Conservation (phyloP, 2,797 vertebrate species). For the Otolemur crassicaudatus region DNA sequence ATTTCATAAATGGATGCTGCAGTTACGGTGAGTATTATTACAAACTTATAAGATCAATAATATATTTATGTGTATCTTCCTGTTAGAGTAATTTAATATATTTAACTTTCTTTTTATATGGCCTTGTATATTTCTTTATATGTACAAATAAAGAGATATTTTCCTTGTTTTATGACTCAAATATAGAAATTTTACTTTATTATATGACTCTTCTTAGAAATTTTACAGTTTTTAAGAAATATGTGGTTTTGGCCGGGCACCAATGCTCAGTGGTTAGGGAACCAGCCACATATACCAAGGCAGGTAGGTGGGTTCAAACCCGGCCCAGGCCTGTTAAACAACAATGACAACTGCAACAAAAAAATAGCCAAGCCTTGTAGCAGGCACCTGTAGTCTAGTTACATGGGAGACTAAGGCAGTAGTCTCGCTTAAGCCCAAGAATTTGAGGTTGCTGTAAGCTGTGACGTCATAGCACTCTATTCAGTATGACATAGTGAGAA, state of each 20-base stretch:
- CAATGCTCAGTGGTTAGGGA: no score
- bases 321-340: no score
- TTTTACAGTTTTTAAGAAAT: constrained; percentile 48
- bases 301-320: no score
- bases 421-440: no score
- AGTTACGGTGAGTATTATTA: constrained; percentile 93
- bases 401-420: no score
- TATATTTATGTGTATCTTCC: background rate
- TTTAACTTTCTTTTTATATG: background rate
- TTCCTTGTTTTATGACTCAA: constrained; percentile 8
- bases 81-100: constrained; percentile 25
- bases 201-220: constrained; percentile 44
- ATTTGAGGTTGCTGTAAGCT: no score
- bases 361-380: no score
- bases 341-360: no score
- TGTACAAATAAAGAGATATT: background rate
- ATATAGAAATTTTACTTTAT: constrained; percentile 42
- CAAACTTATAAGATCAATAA: constrained; percentile 38
- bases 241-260: background rate
- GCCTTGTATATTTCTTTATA: background rate
- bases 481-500: no score
- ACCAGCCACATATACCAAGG: no score
- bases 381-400: no score
- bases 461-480: no score
- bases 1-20: constrained; percentile 97